These are phyloP conservation scores for Spodoptera exigua DNA, from an alignment of 2,888 invertebrate species.

Conservation along the genomic window DNA sequence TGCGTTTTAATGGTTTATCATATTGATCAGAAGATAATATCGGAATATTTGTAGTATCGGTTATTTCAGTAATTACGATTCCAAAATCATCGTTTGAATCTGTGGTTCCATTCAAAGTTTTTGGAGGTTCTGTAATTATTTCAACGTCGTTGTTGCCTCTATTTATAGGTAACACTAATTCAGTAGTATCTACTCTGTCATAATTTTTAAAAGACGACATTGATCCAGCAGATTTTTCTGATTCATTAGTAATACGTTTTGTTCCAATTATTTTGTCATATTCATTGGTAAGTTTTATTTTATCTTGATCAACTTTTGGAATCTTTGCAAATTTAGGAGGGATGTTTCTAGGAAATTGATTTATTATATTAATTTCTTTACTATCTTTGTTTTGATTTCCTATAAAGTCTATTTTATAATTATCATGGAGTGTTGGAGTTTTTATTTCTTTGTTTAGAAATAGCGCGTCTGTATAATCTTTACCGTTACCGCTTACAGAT, in stretches of 20 bases:
- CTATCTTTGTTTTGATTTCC: no score
- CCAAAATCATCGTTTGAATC: slow-evolving; percentile 1
- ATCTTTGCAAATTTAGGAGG: no score
- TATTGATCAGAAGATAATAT: slow-evolving; percentile 19
- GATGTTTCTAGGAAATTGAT: no score
- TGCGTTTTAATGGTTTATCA: slow-evolving; percentile 30
- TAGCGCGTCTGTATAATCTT: no score
- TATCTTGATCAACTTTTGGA: slow-evolving; percentile 3
- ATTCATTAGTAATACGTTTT: slow-evolving; percentile 13
- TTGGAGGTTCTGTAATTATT: neutral
- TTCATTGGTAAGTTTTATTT: neutral
- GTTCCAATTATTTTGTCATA: slow-evolving; percentile 11
- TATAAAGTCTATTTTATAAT: no score
- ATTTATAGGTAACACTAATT: neutral
- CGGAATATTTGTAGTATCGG: neutral
- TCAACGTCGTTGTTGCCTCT: neutral
- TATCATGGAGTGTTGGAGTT: no score
- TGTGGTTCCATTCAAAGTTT: neutral
- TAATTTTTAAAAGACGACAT: neutral
- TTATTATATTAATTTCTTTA: no score
- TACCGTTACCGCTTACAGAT: no score
- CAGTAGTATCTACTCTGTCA: slow-evolving; percentile 9
- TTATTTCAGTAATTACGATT: neutral
- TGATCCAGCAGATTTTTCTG: neutral
- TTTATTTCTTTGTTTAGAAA: no score